Evolutionary conservation across 2,888 invertebrate genomes (phyloP).

Genomic region (Harmothoe impar): DNA sequence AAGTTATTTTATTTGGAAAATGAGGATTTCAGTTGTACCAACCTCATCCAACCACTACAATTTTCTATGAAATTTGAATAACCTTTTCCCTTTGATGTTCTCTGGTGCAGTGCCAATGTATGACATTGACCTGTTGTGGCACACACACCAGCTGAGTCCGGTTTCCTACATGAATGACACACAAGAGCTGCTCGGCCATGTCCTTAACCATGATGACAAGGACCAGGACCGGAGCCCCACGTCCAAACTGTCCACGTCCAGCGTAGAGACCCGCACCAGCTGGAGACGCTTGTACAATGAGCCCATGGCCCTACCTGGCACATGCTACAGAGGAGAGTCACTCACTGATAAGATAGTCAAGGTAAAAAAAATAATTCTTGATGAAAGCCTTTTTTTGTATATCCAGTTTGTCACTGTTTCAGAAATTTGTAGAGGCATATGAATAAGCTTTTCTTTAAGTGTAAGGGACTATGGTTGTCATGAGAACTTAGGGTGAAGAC

Average conservation of each 20-base stretch:
- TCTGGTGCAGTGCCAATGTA: conserved; percentile 84
- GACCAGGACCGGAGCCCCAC: conserved; percentile 83
- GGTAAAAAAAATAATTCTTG: not conserved
- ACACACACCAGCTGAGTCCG: conserved; percentile 84
- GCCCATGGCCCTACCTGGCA: conserved; percentile 62
- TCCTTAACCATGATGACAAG: conserved; percentile 84
- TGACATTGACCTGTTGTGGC: conserved; percentile 85
- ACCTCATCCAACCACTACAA: not conserved
- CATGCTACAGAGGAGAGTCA: conserved; percentile 63
- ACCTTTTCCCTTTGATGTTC: not conserved
- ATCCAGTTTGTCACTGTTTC: too few relatives aligned
- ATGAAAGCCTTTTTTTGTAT: too few relatives aligned
- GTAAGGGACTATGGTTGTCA: too few relatives aligned
- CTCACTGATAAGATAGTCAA: not conserved
- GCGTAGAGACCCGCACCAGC: not conserved
- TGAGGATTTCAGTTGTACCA: not conserved
- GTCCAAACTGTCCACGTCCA: conserved; percentile 71
- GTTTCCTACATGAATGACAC: conserved; percentile 79
- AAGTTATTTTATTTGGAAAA: not conserved
- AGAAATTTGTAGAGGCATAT: too few relatives aligned
- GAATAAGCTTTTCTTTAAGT: too few relatives aligned
- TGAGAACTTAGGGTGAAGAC: too few relatives aligned
- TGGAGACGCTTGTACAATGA: conserved; percentile 64
- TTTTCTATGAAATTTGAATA: too few relatives aligned
- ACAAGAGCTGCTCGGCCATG: conserved; percentile 76